phyloP scores from a whole-genome alignment of 2,888 invertebrate species.

The Calameuta pallipes region DNA sequence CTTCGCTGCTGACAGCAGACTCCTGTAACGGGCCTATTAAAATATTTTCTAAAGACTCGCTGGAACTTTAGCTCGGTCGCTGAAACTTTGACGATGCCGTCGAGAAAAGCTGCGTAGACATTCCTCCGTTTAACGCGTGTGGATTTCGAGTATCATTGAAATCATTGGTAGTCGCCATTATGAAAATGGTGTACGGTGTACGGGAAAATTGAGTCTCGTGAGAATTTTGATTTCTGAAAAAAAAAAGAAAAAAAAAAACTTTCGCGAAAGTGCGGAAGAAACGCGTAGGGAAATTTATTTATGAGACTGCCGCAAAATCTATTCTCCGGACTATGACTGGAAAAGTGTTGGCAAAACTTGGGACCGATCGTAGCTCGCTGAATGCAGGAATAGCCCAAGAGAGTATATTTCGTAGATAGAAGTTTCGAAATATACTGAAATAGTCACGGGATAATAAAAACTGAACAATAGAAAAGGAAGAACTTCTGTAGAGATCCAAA shows the following conservation, averaged over 20 bases:
- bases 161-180: too few relatives aligned
- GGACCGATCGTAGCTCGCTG: too few relatives aligned
- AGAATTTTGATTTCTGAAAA: slow-evolving; percentile 13
- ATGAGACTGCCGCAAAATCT: too few relatives aligned
- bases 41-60: not conserved
- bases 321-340: not conserved
- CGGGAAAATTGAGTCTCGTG: not conserved
- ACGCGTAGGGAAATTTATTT: slow-evolving; percentile 36
- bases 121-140: not conserved
- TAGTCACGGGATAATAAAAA: not conserved
- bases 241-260: slow-evolving; percentile 17
- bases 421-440: not conserved
- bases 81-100: not conserved
- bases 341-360: not conserved
- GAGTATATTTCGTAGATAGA: too few relatives aligned
- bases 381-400: too few relatives aligned
- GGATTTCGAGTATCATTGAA: not conserved
- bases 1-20: not conserved
- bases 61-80: not conserved
- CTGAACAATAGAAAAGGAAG: not conserved
- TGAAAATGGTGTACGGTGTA: too few relatives aligned
- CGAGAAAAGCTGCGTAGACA: not conserved
- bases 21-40: not conserved
- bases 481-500: not conserved
- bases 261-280: slow-evolving; percentile 14